phyloP scores from a whole-genome alignment of 92 coral and sea anemone species.

The Epizoanthus rinbou region DNA sequence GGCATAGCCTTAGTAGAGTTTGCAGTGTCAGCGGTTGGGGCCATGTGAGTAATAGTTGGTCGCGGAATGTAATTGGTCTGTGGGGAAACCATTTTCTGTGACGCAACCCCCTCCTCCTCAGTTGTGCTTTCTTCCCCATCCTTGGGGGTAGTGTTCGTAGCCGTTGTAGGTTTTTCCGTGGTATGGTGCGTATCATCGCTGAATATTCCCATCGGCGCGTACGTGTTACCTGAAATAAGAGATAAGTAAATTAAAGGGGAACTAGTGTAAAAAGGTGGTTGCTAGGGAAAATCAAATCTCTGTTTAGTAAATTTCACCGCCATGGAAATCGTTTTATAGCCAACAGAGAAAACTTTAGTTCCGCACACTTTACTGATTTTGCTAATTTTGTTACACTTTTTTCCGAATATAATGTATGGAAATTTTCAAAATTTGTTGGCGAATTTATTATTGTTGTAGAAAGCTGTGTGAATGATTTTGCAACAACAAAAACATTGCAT shows the following conservation, averaged over 20 bases:
- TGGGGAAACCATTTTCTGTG: constrained; percentile 2
- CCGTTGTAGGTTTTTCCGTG: constrained; percentile 11
- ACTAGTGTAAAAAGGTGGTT: too few relatives aligned
- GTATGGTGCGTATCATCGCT: constrained; percentile 18
- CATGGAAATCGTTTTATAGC: too few relatives aligned
- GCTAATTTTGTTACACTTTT: too few relatives aligned
- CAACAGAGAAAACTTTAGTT: too few relatives aligned
- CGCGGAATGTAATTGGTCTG: constrained; percentile 19
- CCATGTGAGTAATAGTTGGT: neutral
- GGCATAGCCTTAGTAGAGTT: constrained; percentile 23
- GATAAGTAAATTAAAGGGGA: neutral
- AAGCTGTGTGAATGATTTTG: too few relatives aligned
- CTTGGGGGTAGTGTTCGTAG: neutral
- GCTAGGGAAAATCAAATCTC: too few relatives aligned
- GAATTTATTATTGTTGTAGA: too few relatives aligned
- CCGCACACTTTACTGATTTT: too few relatives aligned
- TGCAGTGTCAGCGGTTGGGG: constrained; percentile 26
- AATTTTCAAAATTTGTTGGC: too few relatives aligned
- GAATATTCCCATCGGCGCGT: constrained; percentile 19
- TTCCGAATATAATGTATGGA: too few relatives aligned
- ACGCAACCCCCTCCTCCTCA: constrained; percentile 32
- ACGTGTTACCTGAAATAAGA: constrained; percentile 11
- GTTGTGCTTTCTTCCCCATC: constrained; percentile 31
- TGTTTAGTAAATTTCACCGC: too few relatives aligned
- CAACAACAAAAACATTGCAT: too few relatives aligned